These are phyloP conservation scores for Raja brachyura DNA, from an alignment of 2,113 vertebrate genomes.

Conservation along the genomic window DNA sequence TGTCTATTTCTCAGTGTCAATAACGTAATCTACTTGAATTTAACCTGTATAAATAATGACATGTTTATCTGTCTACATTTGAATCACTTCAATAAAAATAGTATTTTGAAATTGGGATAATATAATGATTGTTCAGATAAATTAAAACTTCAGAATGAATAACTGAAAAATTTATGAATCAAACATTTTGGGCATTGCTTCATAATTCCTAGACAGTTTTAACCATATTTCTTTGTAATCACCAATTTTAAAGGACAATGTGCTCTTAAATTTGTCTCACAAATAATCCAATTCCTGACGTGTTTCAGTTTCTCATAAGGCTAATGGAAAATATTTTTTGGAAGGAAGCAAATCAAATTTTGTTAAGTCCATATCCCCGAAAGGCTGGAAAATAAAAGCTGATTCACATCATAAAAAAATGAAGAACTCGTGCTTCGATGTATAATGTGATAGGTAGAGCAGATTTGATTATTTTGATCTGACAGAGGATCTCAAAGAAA, in stretches of 20 bases:
- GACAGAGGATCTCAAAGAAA: neutral
- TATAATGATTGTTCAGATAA: neutral
- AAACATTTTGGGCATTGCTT: neutral
- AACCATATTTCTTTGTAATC: neutral
- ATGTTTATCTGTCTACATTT: neutral
- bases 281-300: neutral
- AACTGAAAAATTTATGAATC: neutral
- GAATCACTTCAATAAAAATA: neutral
- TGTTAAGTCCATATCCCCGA: neutral
- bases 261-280: neutral
- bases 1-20: neutral
- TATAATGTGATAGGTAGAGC: neutral
- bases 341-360: neutral
- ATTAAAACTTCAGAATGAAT: neutral
- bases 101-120: neutral
- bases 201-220: neutral
- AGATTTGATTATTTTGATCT: neutral
- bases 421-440: neutral
- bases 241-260: neutral
- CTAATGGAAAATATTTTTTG: neutral
- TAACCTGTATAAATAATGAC: neutral
- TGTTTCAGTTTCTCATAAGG: neutral
- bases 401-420: neutral
- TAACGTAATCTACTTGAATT: neutral
- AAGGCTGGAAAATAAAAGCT: neutral